Percentiles rank a stretch among this genome's conserved stretches.
These are phyloP conservation scores for Nysson spinosus DNA, from an alignment of 2,888 invertebrate species.

Conservation along the genomic window DNA sequence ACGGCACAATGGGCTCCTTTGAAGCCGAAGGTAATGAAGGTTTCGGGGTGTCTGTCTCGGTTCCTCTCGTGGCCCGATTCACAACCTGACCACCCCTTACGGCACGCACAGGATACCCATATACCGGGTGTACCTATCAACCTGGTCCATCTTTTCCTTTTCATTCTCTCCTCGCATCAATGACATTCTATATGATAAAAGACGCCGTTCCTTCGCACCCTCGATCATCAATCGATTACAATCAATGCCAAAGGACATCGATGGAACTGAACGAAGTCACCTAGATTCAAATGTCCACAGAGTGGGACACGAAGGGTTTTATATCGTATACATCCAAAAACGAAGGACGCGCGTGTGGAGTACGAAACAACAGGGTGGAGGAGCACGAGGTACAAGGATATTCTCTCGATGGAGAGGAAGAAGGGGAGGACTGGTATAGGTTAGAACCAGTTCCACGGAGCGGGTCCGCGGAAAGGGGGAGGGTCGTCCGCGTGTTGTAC, in stretches of 20 bases:
- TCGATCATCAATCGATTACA: background rate
- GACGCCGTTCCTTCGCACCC: no score
- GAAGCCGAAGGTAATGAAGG: conserved; percentile 70
- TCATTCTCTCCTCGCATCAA: background rate
- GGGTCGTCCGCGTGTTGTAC: conserved; percentile 61
- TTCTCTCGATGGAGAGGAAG: conserved; percentile 43
- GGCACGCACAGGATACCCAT: conserved; percentile 61
- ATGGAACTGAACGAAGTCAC: no score
- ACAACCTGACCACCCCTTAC: conserved; percentile 67
- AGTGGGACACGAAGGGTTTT: no score
- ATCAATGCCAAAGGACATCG: no score
- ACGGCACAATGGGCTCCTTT: conserved; percentile 70
- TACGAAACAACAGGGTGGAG: conserved; percentile 8
- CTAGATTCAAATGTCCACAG: no score
- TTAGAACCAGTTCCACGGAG: conserved; percentile 67
- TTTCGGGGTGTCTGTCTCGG: conserved; percentile 66
- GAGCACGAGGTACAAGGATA: conserved; percentile 25
- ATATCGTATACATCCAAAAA: no score
- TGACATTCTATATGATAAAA: no score
- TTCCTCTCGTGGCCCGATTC: conserved; percentile 58
- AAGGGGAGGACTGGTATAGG: conserved; percentile 54
- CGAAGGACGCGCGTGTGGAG: conserved; percentile 13
- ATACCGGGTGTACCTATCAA: conserved; percentile 57
- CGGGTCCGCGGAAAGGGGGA: conserved; percentile 39
- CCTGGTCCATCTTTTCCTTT: conserved; percentile 4